Evolutionary conservation across 2,113 vertebrate genomes (phyloP), one percentile per base, ranked within the genome.

Genomic region (Myxocyprinus asiaticus): DNA sequence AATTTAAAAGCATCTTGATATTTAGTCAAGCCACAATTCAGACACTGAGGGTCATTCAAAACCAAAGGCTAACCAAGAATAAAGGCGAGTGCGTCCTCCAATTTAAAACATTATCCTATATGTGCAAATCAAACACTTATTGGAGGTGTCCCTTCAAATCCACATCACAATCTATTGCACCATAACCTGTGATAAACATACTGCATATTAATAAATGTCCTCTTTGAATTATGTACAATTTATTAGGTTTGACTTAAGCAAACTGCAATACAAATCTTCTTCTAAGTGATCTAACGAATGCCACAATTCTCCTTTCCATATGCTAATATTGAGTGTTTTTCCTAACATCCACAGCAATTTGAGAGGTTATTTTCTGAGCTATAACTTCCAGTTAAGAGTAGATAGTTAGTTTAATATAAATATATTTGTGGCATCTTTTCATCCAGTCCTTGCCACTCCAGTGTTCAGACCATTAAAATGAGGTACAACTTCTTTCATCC

Each of bases 401-500:
- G 56, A 84, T 76, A 81, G 82, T 53, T 70, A 1, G 17, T 80
- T 70, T 76, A 83, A 58, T 81, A 48, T 66, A 65, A 50, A 84
- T 82, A 84, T 72, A 43, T 68, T 50, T 77, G 68, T 76, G 59
- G 50, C 65, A 58, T 50, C 77, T 51, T 33, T 68, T 77, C 76
- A 77, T 75, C 56, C 73, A 80, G 64, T 76, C 83, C 51, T 58
- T 72, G 81, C 44, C 86, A 88, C 84, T 91, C 89, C 93, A 94
- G 93, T 93, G 92, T 92, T 85, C 86, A 89, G 92, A 93, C 93
- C 81, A 67, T 69, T 80, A 50, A 63, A 77, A 48, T 77, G 68
- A 83, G 78, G 82, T 81, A 83, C 73, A 77, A 62, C 15, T 73
- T 80, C 42, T 62, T 45, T 56, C 42, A 58, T 69, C 76, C 65